Evolutionary conservation across 2,888 invertebrate genomes (phyloP), one percentile per base, ranked within the genome.

Genomic region (Oxyteleia sp.): DNA sequence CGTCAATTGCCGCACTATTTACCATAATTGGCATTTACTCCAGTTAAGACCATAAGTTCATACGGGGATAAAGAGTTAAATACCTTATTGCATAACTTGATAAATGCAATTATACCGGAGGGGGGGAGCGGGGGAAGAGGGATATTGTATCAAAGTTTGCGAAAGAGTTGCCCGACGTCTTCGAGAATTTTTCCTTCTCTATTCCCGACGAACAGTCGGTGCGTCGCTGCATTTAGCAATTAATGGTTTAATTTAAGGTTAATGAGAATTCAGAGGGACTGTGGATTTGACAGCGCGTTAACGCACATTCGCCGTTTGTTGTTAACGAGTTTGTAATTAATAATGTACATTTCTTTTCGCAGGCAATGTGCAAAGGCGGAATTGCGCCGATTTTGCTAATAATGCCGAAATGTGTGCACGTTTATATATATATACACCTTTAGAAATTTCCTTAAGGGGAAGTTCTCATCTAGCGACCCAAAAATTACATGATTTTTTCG

Each of bases 11-110:
- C 45, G 68, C 66, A 57, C 84, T 81, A 81, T 84, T 84, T 84
- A 84, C 80, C 76, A 84, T 81, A 84, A 84, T 84, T 84, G 84
- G 66, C 84, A 84, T 80, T 80, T 80, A 84, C 80, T 80, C 76
- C 80, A 80, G 72, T 84, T 80, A 80, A 84, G 80, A 72, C 64
- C 71, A 75, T 75, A 80, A 80, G 84, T 76, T 80, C 71, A 71
- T 80, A 75, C 64, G 45, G 69, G 69, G 74, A 79, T 79, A 83
- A 68, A 78, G 64, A 79, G 76, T 79, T 79, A 69, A 75, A 83
- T 79, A 75, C 78, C 74, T 79, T 79, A 79, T 74, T 74, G 79
- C 79, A 69, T 69, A 79, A 83, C 64, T 78, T 68, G 53, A 68
- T 71, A 43, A 82, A 76, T 26, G 69, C 51, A 82, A 82, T 82